These are phyloP conservation scores for Sylvietta virens DNA, from an alignment of 2,113 vertebrate genomes.

Conservation along the genomic window DNA sequence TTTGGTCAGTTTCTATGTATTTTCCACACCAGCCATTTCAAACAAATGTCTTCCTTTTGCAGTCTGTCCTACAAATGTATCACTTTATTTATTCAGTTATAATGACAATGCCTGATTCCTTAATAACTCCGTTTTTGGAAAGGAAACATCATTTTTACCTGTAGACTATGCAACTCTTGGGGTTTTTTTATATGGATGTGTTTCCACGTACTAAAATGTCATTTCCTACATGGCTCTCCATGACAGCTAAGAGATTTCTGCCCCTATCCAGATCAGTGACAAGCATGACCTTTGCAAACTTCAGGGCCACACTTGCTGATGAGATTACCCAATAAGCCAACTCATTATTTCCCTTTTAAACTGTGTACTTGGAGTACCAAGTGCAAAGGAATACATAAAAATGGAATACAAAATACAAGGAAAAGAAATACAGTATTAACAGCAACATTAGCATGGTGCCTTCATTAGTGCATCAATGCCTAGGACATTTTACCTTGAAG, in stretches of 20 bases:
- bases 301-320: neutral
- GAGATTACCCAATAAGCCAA: neutral
- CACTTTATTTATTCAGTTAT: neutral
- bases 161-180: neutral
- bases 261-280: neutral
- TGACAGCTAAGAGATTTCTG: neutral
- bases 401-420: neutral
- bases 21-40: neutral
- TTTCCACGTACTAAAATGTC: neutral
- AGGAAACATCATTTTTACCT: neutral
- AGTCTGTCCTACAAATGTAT: neutral
- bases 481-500: neutral
- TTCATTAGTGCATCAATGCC: neutral
- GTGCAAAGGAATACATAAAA: neutral
- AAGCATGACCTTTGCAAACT: neutral
- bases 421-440: neutral
- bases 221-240: neutral
- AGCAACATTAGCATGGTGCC: neutral
- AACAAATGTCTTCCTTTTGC: neutral
- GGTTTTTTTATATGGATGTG: neutral
- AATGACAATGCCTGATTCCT: neutral
- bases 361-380: neutral
- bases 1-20: accelerated
- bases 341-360: neutral
- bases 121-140: neutral